A percentile compares a stretch with the other conserved stretches of the same genome.
These are phyloP conservation scores for Setophaga petechia DNA, from an alignment of 2,113 vertebrate species.

Conservation along the genomic window DNA sequence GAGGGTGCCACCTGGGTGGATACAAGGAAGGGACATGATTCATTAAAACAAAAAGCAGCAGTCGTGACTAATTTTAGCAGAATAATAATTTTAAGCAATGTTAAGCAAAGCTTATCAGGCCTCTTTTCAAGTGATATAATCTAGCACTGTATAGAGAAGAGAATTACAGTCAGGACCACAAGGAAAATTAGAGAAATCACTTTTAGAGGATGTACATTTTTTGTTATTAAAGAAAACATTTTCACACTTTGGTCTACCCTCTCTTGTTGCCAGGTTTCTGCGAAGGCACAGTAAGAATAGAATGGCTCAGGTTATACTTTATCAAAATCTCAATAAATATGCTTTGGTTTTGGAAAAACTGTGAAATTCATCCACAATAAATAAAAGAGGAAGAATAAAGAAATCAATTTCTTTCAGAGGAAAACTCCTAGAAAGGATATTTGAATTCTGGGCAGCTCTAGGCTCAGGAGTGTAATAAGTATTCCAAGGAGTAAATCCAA, in stretches of 20 bases:
- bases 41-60: constrained; percentile 42
- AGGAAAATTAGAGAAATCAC: background rate
- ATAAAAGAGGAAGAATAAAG: background rate
- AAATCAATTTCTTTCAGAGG: background rate
- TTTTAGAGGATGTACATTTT: background rate
- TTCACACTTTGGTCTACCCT: background rate
- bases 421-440: background rate
- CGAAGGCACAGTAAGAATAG: background rate
- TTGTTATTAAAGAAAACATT: background rate
- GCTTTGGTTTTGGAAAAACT: background rate
- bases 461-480: background rate
- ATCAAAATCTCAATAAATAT: background rate
- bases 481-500: background rate
- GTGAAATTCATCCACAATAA: background rate
- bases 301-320: background rate
- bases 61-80: constrained; percentile 49
- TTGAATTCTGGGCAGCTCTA: background rate
- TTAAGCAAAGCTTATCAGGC: background rate
- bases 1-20: background rate
- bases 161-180: background rate
- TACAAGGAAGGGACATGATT: background rate
- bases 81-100: background rate
- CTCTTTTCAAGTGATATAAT: background rate
- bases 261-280: background rate
- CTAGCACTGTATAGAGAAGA: background rate